Base-by-base conservation (phyloP, 1,140 invertebrate genomes). In the Anoplolepis gracilipes region DNA sequence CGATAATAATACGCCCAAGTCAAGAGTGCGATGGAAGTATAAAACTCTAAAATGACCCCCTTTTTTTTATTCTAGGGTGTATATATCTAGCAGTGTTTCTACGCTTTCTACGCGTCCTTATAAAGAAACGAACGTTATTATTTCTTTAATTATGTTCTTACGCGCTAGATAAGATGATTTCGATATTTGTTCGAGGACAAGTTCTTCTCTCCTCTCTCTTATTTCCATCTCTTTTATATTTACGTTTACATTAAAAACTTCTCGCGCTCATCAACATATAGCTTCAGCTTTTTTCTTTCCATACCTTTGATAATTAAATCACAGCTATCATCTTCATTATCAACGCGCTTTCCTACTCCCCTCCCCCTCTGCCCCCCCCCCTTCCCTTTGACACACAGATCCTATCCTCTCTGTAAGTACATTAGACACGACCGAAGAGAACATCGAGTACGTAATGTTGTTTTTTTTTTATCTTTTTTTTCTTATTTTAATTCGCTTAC, bases 31-130 rank as follows among this genome's bases (percentile, higher is more conserved):
- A 89, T 90, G 87, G 90, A 93, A 91, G 92, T 94, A 93, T 91
- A 93, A 93, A 93, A 93, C 86, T 90, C 89, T 93, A 93, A 88
- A 90, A 87, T 91, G 86, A 92, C 75, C 88, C 88, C 77, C 87
- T 89, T 28, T 42, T 3, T 69, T 57, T 85, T 59, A 62, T 55
- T 81, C 67, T 19, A 49, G 88, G 64, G 42, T n/a, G n/a, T 90
- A 46, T 73, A 57, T 55, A 64, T 10, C 65, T 87, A 90, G 77
- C 85, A 39, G 65, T 89, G 33, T 67, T 65, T 85, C 73, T 86
- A 85, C 73, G 88, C 73, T 28, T 84, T 73, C 85, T 90, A 87
- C 76, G 77, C 65, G 53, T 46, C 70, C n/a, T 62, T 79, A 85
- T 64, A 78, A 46, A 90, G 89, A 90, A 89, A 89, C 79, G 87